These are phyloP conservation scores for Marmota flaviventris DNA, from an alignment of 2,113 vertebrate genomes.

Conservation along the genomic window DNA sequence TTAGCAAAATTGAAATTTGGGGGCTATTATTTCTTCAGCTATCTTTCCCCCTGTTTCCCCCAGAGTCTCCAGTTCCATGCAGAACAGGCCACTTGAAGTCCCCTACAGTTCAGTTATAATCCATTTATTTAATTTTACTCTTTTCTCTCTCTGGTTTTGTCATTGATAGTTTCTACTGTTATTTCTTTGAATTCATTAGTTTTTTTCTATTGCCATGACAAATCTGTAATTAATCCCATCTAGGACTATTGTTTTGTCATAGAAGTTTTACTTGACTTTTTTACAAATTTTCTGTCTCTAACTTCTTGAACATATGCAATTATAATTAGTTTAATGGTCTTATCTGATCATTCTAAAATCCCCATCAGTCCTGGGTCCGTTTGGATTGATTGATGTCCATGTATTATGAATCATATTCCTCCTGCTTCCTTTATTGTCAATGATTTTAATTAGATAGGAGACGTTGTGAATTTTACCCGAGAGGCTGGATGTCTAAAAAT, in stretches of 20 bases:
- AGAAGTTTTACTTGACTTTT: too few species aligned
- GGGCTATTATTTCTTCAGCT: too few species aligned
- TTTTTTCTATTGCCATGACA: neutral
- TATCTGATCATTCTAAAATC: neutral
- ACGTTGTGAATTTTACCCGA: neutral
- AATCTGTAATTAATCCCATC: neutral
- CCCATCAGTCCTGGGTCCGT: neutral
- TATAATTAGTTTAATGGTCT: neutral
- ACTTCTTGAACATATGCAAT: too few species aligned
- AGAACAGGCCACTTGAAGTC: too few species aligned
- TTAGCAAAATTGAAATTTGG: neutral
- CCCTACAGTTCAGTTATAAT: neutral
- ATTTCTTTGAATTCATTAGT: neutral
- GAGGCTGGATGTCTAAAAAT: neutral
- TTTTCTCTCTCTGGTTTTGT: neutral
- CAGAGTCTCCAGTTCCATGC: too few species aligned
- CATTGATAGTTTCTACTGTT: neutral
- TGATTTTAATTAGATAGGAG: neutral
- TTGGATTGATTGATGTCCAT: neutral
- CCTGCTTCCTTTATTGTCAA: neutral
- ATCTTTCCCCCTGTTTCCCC: too few species aligned
- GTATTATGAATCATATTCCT: neutral
- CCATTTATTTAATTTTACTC: neutral
- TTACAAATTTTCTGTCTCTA: too few species aligned
- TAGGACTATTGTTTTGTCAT: too few species aligned